Conservation (phyloP, 2,888 invertebrate genomes). For the Apodemia mormo region DNA sequence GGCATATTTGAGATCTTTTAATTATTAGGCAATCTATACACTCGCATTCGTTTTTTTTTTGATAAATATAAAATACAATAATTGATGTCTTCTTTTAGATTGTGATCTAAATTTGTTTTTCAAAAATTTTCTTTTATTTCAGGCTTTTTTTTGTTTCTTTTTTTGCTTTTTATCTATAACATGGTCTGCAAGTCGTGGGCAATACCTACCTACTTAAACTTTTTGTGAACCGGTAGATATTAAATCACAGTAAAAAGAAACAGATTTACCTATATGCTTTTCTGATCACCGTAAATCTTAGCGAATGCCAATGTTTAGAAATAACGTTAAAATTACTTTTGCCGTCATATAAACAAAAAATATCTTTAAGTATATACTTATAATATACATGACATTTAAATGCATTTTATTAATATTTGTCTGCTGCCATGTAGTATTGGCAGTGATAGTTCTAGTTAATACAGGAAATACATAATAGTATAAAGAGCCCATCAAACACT, state of each 20-base stretch:
- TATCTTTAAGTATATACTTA: background rate
- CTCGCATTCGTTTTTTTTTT: background rate
- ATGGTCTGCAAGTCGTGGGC: too few species aligned
- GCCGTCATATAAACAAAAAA: constrained; percentile 9
- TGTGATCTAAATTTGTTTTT: too few species aligned
- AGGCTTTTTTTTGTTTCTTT: too few species aligned
- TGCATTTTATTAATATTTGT: constrained; percentile 7
- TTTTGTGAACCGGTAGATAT: too few species aligned
- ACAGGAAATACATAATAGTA: background rate
- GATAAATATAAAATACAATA: background rate
- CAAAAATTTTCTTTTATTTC: too few species aligned
- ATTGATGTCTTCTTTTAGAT: too few species aligned
- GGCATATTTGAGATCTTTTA: constrained; percentile 47
- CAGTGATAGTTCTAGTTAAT: constrained; percentile 12
- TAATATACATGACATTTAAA: constrained; percentile 15
- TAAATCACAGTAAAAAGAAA: too few species aligned
- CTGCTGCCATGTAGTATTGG: constrained; percentile 7
- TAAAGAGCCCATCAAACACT: background rate
- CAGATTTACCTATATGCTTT: too few species aligned
- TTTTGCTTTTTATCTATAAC: too few species aligned
- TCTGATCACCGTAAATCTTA: background rate
- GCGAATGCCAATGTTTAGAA: constrained; percentile 2
- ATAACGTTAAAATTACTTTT: background rate
- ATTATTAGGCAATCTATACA: constrained; percentile 29
- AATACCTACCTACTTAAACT: too few species aligned